These are phyloP conservation scores for Chitala chitala DNA, from an alignment of 2,113 vertebrate species.

Conservation along the genomic window DNA sequence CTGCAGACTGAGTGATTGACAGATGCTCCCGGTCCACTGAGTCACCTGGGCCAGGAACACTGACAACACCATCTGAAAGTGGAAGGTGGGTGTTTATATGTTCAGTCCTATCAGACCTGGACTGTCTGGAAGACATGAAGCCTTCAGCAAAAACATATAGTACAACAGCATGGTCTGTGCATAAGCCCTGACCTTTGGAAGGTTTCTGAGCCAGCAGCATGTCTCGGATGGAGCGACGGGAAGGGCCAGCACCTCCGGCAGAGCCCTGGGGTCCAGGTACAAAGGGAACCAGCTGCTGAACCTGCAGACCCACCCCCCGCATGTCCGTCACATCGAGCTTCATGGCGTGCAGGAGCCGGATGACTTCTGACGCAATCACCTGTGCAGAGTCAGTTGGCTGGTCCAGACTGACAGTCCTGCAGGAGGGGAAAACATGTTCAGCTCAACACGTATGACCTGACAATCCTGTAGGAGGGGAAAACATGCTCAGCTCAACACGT, in stretches of 20 bases:
- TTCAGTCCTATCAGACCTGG: background rate
- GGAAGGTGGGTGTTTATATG: background rate
- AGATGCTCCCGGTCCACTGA: conserved; percentile 57
- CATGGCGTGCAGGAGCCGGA: conserved; percentile 88
- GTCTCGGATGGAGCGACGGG: conserved; percentile 73
- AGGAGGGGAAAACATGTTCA: background rate
- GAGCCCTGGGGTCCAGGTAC: conserved; percentile 44
- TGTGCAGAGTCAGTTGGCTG: conserved; percentile 82
- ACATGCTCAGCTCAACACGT: background rate
- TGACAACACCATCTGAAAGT: conserved; percentile 3
- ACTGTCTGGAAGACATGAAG: background rate
- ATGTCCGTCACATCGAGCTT: conserved; percentile 84
- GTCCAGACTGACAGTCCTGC: conserved; percentile 80
- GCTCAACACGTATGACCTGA: too few species aligned
- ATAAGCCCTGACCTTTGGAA: conserved; percentile 22
- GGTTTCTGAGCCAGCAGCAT: conserved; percentile 68
- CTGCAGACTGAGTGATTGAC: conserved; percentile 39
- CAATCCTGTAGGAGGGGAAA: conserved; percentile 62
- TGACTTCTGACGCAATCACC: conserved; percentile 77
- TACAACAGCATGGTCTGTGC: background rate
- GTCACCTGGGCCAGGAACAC: conserved; percentile 32
- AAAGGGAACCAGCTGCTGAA: conserved; percentile 77
- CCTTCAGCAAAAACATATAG: background rate
- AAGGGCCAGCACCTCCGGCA: conserved; percentile 37
- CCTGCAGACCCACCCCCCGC: conserved; percentile 90